phyloP scores from a whole-genome alignment of 2,113 vertebrate species.

The Circaetus cinerascens region DNA sequence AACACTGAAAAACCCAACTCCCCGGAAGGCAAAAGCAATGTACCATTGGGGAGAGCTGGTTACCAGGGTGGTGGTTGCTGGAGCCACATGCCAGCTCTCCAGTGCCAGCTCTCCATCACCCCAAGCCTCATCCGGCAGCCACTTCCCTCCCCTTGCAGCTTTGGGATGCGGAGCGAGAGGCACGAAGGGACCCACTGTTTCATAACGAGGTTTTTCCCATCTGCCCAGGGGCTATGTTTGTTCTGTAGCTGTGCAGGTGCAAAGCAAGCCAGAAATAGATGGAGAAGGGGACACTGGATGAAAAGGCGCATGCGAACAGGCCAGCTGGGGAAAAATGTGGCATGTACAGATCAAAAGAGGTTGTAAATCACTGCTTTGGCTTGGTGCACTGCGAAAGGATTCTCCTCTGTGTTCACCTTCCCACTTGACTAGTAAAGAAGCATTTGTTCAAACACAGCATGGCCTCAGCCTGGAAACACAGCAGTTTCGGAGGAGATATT shows the following conservation, averaged over 20 bases:
- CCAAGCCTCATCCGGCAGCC: neutral
- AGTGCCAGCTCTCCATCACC: neutral
- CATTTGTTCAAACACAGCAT: neutral
- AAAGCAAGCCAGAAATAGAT: neutral
- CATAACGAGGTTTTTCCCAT: neutral
- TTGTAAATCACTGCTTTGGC: neutral
- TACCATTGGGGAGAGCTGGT: neutral
- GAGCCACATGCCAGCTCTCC: neutral
- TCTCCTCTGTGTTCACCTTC: neutral
- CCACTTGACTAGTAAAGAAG: neutral
- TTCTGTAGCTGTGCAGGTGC: neutral
- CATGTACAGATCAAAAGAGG: neutral
- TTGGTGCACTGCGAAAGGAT: fast-evolving
- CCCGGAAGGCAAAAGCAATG: fast-evolving
- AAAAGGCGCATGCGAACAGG: fast-evolving
- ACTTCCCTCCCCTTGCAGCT: neutral
- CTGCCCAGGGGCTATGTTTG: neutral
- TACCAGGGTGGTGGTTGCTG: neutral
- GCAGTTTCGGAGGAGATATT: fast-evolving
- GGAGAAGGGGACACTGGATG: neutral
- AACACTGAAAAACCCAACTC: neutral
- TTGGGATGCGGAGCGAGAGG: fast-evolving
- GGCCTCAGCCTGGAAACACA: neutral
- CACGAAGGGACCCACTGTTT: neutral
- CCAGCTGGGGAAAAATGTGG: neutral